These are phyloP conservation scores for Rhegmatorhina hoffmannsi DNA, from an alignment of 2,113 vertebrate genomes.

Conservation along the genomic window DNA sequence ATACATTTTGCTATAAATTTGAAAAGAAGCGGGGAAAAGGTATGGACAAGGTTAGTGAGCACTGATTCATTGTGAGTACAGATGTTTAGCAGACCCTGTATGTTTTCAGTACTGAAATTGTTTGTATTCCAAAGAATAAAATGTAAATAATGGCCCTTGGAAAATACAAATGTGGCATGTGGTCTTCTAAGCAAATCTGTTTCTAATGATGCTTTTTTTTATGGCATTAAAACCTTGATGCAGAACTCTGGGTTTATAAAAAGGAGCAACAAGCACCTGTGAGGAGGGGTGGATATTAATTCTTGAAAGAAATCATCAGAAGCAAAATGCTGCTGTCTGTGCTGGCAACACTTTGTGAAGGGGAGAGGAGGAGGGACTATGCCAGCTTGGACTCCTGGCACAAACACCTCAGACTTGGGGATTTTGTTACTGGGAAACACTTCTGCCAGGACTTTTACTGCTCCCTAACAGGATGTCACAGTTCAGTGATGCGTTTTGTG, in stretches of 20 bases:
- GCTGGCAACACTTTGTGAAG: neutral
- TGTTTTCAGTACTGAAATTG: neutral
- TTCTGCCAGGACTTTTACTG: neutral
- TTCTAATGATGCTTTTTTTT: neutral
- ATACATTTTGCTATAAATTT: rapidly evolving
- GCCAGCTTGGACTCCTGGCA: neutral
- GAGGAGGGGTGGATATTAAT: neutral
- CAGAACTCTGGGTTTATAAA: neutral
- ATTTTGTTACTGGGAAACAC: neutral
- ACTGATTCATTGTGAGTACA: neutral
- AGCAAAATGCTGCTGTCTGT: neutral
- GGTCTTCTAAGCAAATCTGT: neutral
- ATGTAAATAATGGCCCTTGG: neutral
- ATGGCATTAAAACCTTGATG: neutral
- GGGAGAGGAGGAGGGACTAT: neutral
- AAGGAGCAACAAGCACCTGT: neutral
- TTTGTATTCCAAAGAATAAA: neutral
- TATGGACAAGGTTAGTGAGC: neutral
- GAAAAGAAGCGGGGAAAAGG: neutral
- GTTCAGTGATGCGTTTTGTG: neutral
- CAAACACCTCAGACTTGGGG: neutral
- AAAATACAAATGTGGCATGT: neutral
- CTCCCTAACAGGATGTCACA: neutral
- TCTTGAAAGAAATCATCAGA: neutral
- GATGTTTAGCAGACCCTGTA: neutral